Conservation (phyloP, 2,113 vertebrate species). For the Oophaga pumilio region DNA sequence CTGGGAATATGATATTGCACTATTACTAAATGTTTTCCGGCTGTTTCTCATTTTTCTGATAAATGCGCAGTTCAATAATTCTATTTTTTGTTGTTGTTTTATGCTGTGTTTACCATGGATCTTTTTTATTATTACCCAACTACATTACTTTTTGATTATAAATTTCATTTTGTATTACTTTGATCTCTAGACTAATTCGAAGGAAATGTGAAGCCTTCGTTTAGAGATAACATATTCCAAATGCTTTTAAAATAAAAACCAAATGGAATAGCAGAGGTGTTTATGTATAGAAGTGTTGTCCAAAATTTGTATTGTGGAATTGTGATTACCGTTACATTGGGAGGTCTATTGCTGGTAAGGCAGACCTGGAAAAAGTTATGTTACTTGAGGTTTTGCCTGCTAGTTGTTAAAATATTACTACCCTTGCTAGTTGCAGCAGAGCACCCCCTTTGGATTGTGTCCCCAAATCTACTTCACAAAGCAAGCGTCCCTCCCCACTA, state of each 20-base stretch:
- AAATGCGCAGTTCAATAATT: background rate
- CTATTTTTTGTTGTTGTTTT: background rate
- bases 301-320: background rate
- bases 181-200: background rate
- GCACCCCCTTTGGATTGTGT: no score
- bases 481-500: no score
- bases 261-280: background rate
- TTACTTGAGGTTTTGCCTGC: no score
- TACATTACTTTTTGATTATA: conserved; percentile 8
- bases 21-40: background rate
- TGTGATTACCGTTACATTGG: background rate
- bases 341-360: background rate
- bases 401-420: no score
- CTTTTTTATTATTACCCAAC: background rate
- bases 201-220: background rate
- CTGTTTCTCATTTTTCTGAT: conserved; percentile 32
- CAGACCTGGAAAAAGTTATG: background rate
- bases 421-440: no score
- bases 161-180: background rate
- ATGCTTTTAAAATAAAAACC: background rate
- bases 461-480: no score
- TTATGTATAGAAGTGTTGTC: background rate
- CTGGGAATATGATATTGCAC: conserved; percentile 13
- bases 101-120: conserved; percentile 4
- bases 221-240: background rate